phyloP scores from a whole-genome alignment of 2,888 invertebrate species.

The Kuschelorhynchus macadamiae region DNA sequence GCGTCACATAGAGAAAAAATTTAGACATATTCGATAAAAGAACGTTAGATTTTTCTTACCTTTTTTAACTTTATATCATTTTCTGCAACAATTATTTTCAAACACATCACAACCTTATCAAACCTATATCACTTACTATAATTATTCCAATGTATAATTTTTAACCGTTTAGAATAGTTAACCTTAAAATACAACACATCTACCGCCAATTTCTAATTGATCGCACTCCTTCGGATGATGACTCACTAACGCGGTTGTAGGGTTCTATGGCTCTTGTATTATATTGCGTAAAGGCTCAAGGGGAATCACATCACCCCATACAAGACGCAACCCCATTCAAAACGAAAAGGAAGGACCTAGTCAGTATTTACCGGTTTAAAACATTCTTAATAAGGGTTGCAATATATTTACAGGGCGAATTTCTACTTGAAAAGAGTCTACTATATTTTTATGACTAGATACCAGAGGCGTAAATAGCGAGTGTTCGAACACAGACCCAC shows the following conservation, averaged over 20 bases:
- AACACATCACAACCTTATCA: too few relatives aligned
- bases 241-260: conserved; percentile 45
- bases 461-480: too few relatives aligned
- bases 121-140: not conserved
- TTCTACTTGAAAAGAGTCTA: too few relatives aligned
- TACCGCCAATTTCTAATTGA: conserved; percentile 54
- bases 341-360: conserved; percentile 53
- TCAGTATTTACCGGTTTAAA: conserved; percentile 45
- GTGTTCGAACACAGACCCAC: too few relatives aligned
- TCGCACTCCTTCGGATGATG: conserved; percentile 59
- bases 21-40: too few relatives aligned
- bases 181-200: conserved; percentile 15
- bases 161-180: too few relatives aligned
- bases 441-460: too few relatives aligned
- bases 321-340: conserved; percentile 57
- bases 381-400: conserved; percentile 31
- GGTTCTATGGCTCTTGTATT: conserved; percentile 52
- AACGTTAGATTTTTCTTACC: too few relatives aligned
- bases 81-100: too few relatives aligned
- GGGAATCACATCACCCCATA: conserved; percentile 62
- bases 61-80: too few relatives aligned
- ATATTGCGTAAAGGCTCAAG: conserved; percentile 54
- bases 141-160: not conserved
- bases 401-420: conserved; percentile 6
- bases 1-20: not conserved